A percentile compares a stretch with the other conserved stretches of the same genome.
Evolutionary conservation across 2,113 vertebrate genomes (phyloP).

Genomic region (Lasiurus borealis): DNA sequence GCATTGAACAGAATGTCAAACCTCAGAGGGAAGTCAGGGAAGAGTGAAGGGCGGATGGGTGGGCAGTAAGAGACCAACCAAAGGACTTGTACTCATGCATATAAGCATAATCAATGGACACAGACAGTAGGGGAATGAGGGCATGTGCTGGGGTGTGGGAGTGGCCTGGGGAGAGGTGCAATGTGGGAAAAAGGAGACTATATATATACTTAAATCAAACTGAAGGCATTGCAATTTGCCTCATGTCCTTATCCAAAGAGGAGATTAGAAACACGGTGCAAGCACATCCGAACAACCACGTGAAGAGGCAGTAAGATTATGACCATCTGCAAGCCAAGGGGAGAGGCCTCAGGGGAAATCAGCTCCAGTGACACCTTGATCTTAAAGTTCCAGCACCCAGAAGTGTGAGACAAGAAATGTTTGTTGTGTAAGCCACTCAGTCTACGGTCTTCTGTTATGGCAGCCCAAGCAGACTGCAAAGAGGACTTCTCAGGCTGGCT

Average conservation of each 20-base stretch:
- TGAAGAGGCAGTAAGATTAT: not conserved
- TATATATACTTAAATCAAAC: not conserved
- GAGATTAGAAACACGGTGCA: not conserved
- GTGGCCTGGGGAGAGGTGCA: too few relatives aligned
- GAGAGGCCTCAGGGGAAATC: not conserved
- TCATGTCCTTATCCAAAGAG: not conserved
- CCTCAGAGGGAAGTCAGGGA: too few relatives aligned
- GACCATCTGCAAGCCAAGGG: not conserved
- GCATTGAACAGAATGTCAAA: too few relatives aligned
- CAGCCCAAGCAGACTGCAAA: not conserved
- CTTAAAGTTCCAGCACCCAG: not conserved
- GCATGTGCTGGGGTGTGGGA: too few relatives aligned
- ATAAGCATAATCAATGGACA: too few relatives aligned
- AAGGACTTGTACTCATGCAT: too few relatives aligned
- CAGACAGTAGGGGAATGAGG: too few relatives aligned
- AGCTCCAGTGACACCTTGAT: not conserved
- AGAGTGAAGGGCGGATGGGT: too few relatives aligned
- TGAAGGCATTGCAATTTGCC: not conserved
- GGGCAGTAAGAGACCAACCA: too few relatives aligned
- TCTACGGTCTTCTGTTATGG: not conserved
- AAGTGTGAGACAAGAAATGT: not conserved
- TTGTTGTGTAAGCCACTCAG: not conserved
- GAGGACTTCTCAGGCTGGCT: not conserved
- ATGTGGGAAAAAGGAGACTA: too few relatives aligned
- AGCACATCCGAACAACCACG: fast-evolving